Percentiles rank a stretch among this genome's conserved stretches.
phyloP scores from a whole-genome alignment of 53 echinoderm and acorn worm species.

The Echinarachnius parma region DNA sequence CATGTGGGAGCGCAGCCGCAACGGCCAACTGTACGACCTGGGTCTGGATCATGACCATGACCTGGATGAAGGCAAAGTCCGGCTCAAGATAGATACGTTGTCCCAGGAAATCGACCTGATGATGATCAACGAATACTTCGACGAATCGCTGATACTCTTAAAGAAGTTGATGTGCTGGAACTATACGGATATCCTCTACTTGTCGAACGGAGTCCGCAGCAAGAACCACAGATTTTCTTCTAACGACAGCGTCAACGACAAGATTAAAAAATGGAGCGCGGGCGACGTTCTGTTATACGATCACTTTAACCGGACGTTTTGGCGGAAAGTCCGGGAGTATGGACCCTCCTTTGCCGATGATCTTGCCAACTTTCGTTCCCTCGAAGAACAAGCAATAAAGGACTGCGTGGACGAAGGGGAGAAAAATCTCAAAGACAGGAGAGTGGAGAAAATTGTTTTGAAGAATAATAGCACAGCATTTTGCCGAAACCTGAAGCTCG shows the following conservation, averaged over 20 bases:
- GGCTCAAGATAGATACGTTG: constrained; percentile 24
- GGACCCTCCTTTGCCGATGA: constrained; percentile 45
- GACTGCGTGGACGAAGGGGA: constrained; percentile 22
- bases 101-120: constrained; percentile 38
- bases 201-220: constrained; percentile 42
- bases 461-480: constrained; percentile 5
- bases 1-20: constrained; percentile 2
- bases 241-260: not conserved
- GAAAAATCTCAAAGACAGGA: constrained; percentile 26
- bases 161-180: constrained; percentile 53
- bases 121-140: constrained; percentile 52
- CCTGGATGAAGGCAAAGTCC: not conserved
- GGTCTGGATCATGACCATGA: constrained; percentile 37
- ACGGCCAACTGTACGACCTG: constrained; percentile 52
- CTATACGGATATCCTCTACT: constrained; percentile 47
- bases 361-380: constrained; percentile 21
- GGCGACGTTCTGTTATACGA: constrained; percentile 51
- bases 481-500: constrained; percentile 17
- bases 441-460: constrained; percentile 31
- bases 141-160: constrained; percentile 53
- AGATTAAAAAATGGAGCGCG: constrained; percentile 43
- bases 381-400: constrained; percentile 17
- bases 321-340: constrained; percentile 47
- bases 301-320: constrained; percentile 58
- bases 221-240: constrained; percentile 22